These are phyloP conservation scores for Tenthredo scrophulariae DNA, from an alignment of 2,888 invertebrate species.

Conservation along the genomic window DNA sequence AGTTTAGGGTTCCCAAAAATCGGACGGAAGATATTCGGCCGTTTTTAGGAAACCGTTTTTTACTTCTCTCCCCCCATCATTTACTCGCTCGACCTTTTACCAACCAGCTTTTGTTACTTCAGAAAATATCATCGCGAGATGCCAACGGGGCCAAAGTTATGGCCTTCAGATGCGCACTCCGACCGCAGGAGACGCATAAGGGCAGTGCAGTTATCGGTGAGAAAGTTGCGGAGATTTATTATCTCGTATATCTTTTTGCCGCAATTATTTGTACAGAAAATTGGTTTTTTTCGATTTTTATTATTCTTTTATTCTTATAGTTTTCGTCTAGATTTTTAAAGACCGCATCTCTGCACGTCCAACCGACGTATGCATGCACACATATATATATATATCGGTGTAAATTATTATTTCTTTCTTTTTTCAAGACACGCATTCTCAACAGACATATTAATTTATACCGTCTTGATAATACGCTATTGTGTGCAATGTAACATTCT, in stretches of 20 bases:
- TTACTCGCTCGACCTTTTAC: slow-evolving; percentile 53
- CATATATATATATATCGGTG: too few species aligned
- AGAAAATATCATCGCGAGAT: slow-evolving; percentile 60
- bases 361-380: too few species aligned
- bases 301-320: too few species aligned
- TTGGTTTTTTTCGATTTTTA: neutral
- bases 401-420: neutral
- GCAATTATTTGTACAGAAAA: neutral
- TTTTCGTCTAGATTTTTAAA: too few species aligned
- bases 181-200: slow-evolving; percentile 48
- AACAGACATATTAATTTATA: neutral
- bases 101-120: slow-evolving; percentile 61
- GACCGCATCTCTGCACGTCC: too few species aligned
- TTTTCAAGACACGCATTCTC: neutral
- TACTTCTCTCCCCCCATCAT: slow-evolving; percentile 39
- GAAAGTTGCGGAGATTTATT: slow-evolving; percentile 7
- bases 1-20: neutral
- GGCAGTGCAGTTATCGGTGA: slow-evolving; percentile 22
- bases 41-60: neutral
- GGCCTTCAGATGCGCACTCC: slow-evolving; percentile 34
- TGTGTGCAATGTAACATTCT: neutral
- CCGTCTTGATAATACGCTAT: neutral
- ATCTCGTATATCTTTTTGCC: neutral
- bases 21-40: neutral
- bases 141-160: slow-evolving; percentile 16